These are phyloP conservation scores for Onychostoma macrolepis DNA, from an alignment of 2,113 vertebrate species.

Conservation along the genomic window DNA sequence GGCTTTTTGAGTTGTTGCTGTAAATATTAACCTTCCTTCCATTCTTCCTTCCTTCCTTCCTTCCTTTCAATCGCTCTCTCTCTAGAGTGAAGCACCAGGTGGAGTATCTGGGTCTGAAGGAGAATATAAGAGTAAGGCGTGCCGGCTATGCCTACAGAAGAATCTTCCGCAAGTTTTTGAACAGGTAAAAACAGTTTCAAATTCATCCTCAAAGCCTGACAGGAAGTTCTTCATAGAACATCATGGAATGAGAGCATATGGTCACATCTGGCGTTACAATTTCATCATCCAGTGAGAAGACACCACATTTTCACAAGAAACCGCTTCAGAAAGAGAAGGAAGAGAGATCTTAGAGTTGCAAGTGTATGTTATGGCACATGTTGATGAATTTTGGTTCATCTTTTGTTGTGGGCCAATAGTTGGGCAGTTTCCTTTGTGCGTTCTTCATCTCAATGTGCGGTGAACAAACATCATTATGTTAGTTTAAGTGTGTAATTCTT, in stretches of 20 bases:
- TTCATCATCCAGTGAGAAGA: background rate
- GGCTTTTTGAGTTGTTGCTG: background rate
- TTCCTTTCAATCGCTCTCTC: slow-evolving; percentile 59
- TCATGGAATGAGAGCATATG: background rate
- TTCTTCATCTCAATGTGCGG: background rate
- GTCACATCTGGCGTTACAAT: background rate
- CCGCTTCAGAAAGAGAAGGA: background rate
- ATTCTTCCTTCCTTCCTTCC: background rate
- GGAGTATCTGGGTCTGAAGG: slow-evolving; percentile 95
- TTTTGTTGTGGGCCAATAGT: background rate
- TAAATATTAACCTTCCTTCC: background rate
- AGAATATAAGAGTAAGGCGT: slow-evolving; percentile 95
- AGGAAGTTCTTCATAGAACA: background rate
- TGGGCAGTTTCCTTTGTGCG: background rate
- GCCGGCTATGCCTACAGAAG: slow-evolving; percentile 96
- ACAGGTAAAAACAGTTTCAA: slow-evolving; percentile 78
- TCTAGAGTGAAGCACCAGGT: slow-evolving; percentile 96
- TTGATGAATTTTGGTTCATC: background rate
- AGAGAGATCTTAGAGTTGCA: background rate
- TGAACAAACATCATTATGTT: background rate
- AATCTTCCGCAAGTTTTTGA: slow-evolving; percentile 93
- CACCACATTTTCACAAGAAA: background rate
- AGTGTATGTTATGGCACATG: background rate
- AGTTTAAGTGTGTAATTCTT: background rate
- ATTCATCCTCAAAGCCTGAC: background rate